A percentile compares a stretch with the other conserved stretches of the same genome.
Conservation (phyloP, 2,113 vertebrate species). For the Dicentrarchus labrax region DNA sequence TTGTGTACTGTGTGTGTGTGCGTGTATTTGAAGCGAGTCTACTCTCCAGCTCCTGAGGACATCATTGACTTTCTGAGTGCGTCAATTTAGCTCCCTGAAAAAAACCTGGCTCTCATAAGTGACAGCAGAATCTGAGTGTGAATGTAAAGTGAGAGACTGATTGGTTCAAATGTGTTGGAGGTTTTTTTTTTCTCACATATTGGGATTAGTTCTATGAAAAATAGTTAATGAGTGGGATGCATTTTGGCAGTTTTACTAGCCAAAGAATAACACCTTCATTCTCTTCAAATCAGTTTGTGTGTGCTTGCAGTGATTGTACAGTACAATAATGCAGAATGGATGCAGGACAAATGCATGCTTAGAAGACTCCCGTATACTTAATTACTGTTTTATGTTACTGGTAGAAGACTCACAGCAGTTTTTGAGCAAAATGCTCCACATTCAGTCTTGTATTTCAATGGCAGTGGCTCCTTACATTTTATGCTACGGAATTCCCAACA, state of each 20-base stretch:
- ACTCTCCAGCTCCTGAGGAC: slow-evolving; percentile 31
- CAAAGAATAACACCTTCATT: slow-evolving; percentile 7
- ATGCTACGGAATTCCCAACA: too few relatives aligned
- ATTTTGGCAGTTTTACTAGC: slow-evolving; percentile 18
- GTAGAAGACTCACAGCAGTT: too few relatives aligned
- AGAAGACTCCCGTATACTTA: too few relatives aligned
- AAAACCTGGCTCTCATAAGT: slow-evolving; percentile 42
- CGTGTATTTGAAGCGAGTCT: slow-evolving; percentile 14
- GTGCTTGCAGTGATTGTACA: not conserved
- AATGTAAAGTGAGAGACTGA: slow-evolving; percentile 30
- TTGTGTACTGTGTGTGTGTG: slow-evolving; percentile 37
- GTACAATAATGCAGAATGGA: not conserved
- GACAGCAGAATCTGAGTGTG: slow-evolving; percentile 20
- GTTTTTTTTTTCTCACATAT: slow-evolving; percentile 13
- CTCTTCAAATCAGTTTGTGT: not conserved
- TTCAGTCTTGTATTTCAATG: too few relatives aligned
- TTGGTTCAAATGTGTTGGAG: slow-evolving; percentile 31
- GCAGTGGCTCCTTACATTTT: too few relatives aligned
- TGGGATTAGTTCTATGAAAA: slow-evolving; percentile 20
- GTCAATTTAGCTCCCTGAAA: slow-evolving; percentile 49
- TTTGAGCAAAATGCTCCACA: too few relatives aligned
- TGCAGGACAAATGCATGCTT: not conserved
- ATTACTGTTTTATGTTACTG: too few relatives aligned
- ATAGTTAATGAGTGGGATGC: slow-evolving; percentile 28
- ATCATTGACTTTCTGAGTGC: slow-evolving; percentile 52